Evolutionary conservation across 2,888 invertebrate species (phyloP), one percentile per base, ranked within the genome.

Genomic region (Spodoptera littoralis): DNA sequence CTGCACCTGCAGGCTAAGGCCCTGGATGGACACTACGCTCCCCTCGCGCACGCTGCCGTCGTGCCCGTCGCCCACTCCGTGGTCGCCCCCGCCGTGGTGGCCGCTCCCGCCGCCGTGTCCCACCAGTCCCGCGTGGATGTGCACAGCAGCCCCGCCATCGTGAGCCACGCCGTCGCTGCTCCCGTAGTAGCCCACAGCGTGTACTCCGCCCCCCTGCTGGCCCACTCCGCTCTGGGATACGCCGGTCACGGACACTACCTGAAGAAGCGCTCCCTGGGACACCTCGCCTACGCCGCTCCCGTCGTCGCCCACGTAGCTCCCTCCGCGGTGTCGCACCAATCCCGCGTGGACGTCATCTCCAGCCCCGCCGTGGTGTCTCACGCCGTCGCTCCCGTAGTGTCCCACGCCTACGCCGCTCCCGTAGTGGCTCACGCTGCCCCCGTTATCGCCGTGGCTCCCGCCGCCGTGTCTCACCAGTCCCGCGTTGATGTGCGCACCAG

Each of bases 401-500:
- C 85, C 30, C 87, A 88, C 73, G 82, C 85, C 55, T 72, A 80
- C 58, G 86, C 84, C 64, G 80, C 84, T 49, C 86, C 78, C 69
- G 80, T 84, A 45, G 70, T 85, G 12, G 64, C 84, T 22, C 86
- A 88, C 75, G 81, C 83, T 59, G 79, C 83, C 81, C 88, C 84
- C 53, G 91, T 82, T 58, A 74, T 76, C 65, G 83, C 82, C 54
- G 76, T 83, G 36, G 92, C 92, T 54, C 90, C 95, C 42, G 83
- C 95, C 45, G 91, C 91, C 57, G 95, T 95, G 22, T 95, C 95
- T 18, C 95, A 93, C 84, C 95, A 95, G 81, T 95, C 95, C 79
- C 93, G 95, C 58, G 88, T 91, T 5, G 91, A 93, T 66, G 84
- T 87, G 45, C 88, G 84, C 79, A 72, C 82, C 71, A 88, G 86